These are phyloP conservation scores for Prionace glauca DNA, from an alignment of 2,797 vertebrate species.

Conservation along the genomic window DNA sequence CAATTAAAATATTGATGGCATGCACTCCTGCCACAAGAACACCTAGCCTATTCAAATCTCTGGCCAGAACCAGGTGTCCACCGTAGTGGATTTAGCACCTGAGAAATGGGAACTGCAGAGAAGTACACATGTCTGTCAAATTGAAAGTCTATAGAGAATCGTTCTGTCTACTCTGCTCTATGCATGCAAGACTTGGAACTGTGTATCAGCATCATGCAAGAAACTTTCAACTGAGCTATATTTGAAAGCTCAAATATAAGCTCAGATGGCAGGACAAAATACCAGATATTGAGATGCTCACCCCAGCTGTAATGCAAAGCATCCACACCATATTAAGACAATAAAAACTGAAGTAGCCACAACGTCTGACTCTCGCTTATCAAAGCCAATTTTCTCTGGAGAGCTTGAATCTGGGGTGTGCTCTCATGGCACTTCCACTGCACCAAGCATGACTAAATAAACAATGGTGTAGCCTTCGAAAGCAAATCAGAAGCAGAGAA, in stretches of 20 bases:
- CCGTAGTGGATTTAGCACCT: not conserved
- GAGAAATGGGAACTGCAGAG: not conserved
- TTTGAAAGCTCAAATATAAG: not conserved
- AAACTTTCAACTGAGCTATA: not conserved
- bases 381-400: too few species aligned
- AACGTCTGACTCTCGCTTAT: too few species aligned
- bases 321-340: not conserved
- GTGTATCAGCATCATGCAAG: too few species aligned
- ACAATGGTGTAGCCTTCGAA: too few species aligned
- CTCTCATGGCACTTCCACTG: too few species aligned
- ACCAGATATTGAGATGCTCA: not conserved
- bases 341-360: not conserved
- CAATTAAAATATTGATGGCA: not conserved
- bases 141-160: too few species aligned
- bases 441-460: too few species aligned
- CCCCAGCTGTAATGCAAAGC: not conserved
- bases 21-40: not conserved
- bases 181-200: too few species aligned
- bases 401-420: too few species aligned
- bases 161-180: too few species aligned
- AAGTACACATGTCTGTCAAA: too few species aligned
- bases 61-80: not conserved
- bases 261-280: not conserved
- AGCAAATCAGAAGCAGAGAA: too few species aligned
- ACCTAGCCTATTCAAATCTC: not conserved